Base-by-base conservation (phyloP, 2,797 vertebrate genomes). In the Rhadinocentrus ornatus region DNA sequence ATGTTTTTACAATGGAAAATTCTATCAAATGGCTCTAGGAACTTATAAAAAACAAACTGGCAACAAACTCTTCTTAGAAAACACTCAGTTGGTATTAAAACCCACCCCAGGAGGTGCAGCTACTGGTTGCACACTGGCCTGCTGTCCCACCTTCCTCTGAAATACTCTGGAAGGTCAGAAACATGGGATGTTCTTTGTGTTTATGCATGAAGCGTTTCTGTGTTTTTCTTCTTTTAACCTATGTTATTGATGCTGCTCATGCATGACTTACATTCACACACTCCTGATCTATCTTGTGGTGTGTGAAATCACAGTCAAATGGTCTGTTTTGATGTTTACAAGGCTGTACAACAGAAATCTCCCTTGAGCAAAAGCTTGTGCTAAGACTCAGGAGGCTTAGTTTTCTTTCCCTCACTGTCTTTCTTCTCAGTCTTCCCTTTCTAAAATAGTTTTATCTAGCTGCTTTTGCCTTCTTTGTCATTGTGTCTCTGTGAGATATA, bases 301-400 rank as follows among this genome's bases (percentile, higher is more conserved):
- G 75, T 89, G 77, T 86, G 84, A 83, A 87, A 88, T 86, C 69
- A 73, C 48, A 82, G 78, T 77, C 80, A 66, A 75, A 66, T 22
- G 83, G 71, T 88, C 76, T 68, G 64, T 67, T 90, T 89, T 90
- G 86, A 89, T 86, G 86, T 82, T 84, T 87, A 86, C 85, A 84
- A 81, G 81, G 59, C 64, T 66, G 68, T 74, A 73, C 73, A 80
- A 82, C 79, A 77, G 72, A 78, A 64, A 69, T 60, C 52, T 85
- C 84, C 71, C 79, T 55, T 52, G 76, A 84, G 85, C 66, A 81
- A 26, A 65, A 60, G 66, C 5, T 61, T 55, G 86, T 77, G 71
- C 78, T 71, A 60, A 78, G 61, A 75, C 63, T 75, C 44, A 8
- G 73, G 66, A 77, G 57, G n/a, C 52, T 64, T 56, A 54, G 32